Evolutionary conservation across 1,140 invertebrate species (phyloP).

Genomic region (Saccostrea echinata): DNA sequence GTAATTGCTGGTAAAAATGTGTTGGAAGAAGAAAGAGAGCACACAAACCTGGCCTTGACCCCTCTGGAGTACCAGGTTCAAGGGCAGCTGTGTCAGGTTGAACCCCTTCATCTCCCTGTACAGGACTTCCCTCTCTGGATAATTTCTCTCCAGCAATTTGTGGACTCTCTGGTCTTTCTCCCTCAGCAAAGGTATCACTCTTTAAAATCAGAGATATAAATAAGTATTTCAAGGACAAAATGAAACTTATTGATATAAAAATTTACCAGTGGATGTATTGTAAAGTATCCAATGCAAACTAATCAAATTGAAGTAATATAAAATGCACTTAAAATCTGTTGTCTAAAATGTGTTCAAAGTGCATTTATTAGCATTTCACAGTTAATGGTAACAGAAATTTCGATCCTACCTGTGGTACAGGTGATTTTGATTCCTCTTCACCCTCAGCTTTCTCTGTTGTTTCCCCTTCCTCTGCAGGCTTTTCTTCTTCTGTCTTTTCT

Average conservation of each 20-base stretch:
- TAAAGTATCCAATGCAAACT: too few relatives aligned
- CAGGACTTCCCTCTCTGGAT: constrained; percentile 71
- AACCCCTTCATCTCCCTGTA: constrained; percentile 36
- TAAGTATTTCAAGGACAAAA: too few relatives aligned
- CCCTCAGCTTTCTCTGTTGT: constrained; percentile 44
- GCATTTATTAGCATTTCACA: too few relatives aligned
- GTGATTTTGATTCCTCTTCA: constrained; percentile 60
- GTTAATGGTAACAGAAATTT: background rate
- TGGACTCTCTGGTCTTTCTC: constrained; percentile 69
- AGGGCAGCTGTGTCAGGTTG: constrained; percentile 57
- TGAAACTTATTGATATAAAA: too few relatives aligned
- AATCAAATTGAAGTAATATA: too few relatives aligned
- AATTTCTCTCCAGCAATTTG: constrained; percentile 71
- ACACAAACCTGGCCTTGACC: constrained; percentile 63
- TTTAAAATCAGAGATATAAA: constrained; percentile 24
- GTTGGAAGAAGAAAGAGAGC: background rate
- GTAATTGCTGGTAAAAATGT: too few relatives aligned
- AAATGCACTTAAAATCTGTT: too few relatives aligned
- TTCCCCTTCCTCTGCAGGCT: constrained; percentile 48
- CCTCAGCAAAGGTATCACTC: constrained; percentile 74
- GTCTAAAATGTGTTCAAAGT: too few relatives aligned
- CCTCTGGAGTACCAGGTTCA: constrained; percentile 71
- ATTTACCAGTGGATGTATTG: too few relatives aligned
- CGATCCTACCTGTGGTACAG: constrained; percentile 65
- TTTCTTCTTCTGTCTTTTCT: constrained; percentile 49